These are phyloP conservation scores for Anthophora plumipes DNA, from an alignment of 2,888 invertebrate species.

Conservation along the genomic window DNA sequence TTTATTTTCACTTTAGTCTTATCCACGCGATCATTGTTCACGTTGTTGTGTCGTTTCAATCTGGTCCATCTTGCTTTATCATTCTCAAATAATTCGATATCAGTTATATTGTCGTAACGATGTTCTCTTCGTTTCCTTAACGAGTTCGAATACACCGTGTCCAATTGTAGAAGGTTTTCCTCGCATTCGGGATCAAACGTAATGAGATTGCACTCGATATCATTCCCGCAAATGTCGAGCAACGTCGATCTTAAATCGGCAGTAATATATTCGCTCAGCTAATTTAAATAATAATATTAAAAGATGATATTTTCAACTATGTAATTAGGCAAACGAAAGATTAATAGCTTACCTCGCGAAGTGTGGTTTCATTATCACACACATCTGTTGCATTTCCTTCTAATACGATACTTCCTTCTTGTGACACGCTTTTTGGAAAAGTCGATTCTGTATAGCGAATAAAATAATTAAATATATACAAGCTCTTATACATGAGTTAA, in stretches of 20 bases:
- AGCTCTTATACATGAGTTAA: too few species aligned
- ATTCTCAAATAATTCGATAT: not conserved
- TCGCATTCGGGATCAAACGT: constrained; percentile 72
- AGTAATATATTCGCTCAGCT: constrained; percentile 79
- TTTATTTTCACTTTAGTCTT: constrained; percentile 50
- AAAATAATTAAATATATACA: too few species aligned
- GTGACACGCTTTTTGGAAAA: constrained; percentile 85
- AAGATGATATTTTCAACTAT: not conserved
- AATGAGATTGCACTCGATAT: constrained; percentile 76
- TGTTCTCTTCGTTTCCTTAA: constrained; percentile 49
- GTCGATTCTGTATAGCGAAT: constrained; percentile 82
- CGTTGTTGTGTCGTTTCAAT: constrained; percentile 30
- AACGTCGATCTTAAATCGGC: constrained; percentile 74
- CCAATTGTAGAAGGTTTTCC: constrained; percentile 50
- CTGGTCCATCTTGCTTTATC: not conserved
- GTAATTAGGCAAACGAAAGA: not conserved
- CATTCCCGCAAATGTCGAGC: constrained; percentile 75
- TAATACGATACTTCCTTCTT: constrained; percentile 85
- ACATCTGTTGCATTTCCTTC: constrained; percentile 80
- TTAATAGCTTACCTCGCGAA: constrained; percentile 80
- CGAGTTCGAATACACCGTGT: constrained; percentile 38
- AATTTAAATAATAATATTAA: constrained; percentile 22
- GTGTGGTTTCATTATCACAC: constrained; percentile 84
- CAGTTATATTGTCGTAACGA: not conserved
- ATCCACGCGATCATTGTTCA: constrained; percentile 44